Evolutionary conservation across 2,888 invertebrate genomes (phyloP).

Genomic region (Bugula neritina): DNA sequence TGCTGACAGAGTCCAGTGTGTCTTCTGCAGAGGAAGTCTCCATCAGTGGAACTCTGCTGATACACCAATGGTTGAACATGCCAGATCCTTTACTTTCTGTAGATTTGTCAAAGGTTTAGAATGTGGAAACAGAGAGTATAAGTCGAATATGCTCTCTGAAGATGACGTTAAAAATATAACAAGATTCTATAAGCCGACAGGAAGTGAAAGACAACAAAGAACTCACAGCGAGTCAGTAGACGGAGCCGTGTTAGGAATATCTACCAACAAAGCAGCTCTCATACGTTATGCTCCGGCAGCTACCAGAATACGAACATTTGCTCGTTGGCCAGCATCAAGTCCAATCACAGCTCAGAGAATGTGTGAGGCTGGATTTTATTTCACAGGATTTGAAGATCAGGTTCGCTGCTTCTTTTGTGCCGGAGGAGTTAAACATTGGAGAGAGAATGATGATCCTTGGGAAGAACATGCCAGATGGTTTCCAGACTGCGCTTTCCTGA

Average conservation of each 20-base stretch:
- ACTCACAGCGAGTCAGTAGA: neutral
- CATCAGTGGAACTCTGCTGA: conserved; percentile 87
- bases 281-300: conserved; percentile 10
- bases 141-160: neutral
- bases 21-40: conserved; percentile 84
- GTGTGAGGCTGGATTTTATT: conserved; percentile 86
- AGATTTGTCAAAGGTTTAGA: conserved; percentile 60
- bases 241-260: neutral
- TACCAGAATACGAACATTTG: conserved; percentile 10
- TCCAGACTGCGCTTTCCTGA: conserved; percentile 74
- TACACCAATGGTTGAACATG: conserved; percentile 87
- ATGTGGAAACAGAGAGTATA: conserved; percentile 36
- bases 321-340: conserved; percentile 2
- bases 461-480: conserved; percentile 90
- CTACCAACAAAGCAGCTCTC: neutral
- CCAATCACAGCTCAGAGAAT: conserved; percentile 60
- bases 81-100: conserved; percentile 80
- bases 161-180: neutral
- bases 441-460: conserved; percentile 84
- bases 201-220: neutral
- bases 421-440: conserved; percentile 89
- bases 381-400: conserved; percentile 77
- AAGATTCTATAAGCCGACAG: neutral
- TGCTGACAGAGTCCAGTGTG: conserved; percentile 81
- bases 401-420: conserved; percentile 90